Evolutionary conservation across 2,888 invertebrate species (phyloP).

Genomic region (Drosophila fulvimacula): DNA sequence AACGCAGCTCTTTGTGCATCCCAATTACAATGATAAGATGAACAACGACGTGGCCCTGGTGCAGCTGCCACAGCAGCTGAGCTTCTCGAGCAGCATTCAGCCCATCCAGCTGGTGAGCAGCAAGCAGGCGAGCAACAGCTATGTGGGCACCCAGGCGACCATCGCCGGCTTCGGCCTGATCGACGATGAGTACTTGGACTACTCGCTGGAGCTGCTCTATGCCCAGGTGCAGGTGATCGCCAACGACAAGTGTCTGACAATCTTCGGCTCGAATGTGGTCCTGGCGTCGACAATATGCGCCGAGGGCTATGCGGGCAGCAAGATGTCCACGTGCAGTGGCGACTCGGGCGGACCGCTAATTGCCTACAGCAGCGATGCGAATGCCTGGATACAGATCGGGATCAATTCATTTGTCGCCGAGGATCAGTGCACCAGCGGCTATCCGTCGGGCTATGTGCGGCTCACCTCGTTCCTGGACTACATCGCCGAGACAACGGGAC

Average conservation of each 20-base stretch:
- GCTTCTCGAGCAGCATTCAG: conserved; percentile 65
- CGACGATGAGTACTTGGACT: conserved; percentile 80
- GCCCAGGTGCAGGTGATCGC: conserved; percentile 78
- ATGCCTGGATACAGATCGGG: conserved; percentile 77
- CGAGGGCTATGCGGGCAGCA: conserved; percentile 62
- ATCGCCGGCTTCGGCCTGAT: conserved; percentile 81
- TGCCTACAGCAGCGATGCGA: conserved; percentile 38
- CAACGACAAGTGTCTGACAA: conserved; percentile 66
- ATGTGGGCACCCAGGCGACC: conserved; percentile 64
- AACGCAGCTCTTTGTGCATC: conserved; percentile 71
- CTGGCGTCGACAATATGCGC: conserved; percentile 77
- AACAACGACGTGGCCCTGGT: conserved; percentile 82
- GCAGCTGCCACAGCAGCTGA: conserved; percentile 66
- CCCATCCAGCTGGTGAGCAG: conserved; percentile 71
- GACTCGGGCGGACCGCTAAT: conserved; percentile 83
- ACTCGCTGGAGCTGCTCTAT: conserved; percentile 68
- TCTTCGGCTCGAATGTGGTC: conserved; percentile 67
- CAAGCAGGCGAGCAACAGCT: conserved; percentile 52
- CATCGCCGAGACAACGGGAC: conserved; percentile 65
- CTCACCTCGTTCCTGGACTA: conserved; percentile 78
- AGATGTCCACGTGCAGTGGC: conserved; percentile 82
- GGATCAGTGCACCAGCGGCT: conserved; percentile 77
- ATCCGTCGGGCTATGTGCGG: conserved; percentile 81
- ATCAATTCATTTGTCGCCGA: conserved; percentile 83
- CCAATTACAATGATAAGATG: conserved; percentile 74